Percentiles rank a stretch among this genome's conserved stretches.
Evolutionary conservation across 2,113 vertebrate genomes (phyloP).

Genomic region (Lanius ludovicianus): DNA sequence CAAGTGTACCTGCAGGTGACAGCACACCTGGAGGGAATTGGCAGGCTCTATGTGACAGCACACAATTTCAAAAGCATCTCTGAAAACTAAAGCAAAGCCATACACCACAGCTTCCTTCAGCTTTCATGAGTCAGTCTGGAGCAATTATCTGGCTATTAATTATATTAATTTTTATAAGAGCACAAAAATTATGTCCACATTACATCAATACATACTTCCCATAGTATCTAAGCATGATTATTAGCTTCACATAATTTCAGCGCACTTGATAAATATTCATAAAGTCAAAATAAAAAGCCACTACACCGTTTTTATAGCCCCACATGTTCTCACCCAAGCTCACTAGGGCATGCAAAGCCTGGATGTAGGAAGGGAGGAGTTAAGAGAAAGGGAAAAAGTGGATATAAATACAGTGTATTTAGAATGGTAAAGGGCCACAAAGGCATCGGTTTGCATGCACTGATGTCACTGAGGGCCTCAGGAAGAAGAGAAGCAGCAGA

Average conservation of each 20-base stretch:
- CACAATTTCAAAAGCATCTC: background rate
- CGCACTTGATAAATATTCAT: background rate
- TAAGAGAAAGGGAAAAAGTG: background rate
- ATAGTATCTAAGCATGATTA: background rate
- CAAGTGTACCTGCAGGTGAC: background rate
- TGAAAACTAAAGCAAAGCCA: background rate
- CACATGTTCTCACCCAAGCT: background rate
- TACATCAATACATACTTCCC: slow-evolving; percentile 13
- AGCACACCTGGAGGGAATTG: background rate
- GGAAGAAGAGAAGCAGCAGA: background rate
- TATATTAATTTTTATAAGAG: slow-evolving; percentile 10
- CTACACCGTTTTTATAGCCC: background rate
- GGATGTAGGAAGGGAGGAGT: background rate
- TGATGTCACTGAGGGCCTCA: background rate
- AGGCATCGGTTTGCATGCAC: background rate
- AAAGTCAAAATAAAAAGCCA: slow-evolving; percentile 9
- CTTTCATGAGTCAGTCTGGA: background rate
- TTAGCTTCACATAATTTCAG: slow-evolving; percentile 26
- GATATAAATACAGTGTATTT: background rate
- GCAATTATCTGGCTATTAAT: background rate
- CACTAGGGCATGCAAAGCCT: slow-evolving; percentile 16
- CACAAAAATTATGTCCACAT: slow-evolving; percentile 37
- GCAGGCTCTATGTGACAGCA: background rate
- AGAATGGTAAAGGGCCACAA: background rate
- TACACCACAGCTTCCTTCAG: background rate